phyloP scores from a whole-genome alignment of 2,888 invertebrate species.

The Erebia aethiops region DNA sequence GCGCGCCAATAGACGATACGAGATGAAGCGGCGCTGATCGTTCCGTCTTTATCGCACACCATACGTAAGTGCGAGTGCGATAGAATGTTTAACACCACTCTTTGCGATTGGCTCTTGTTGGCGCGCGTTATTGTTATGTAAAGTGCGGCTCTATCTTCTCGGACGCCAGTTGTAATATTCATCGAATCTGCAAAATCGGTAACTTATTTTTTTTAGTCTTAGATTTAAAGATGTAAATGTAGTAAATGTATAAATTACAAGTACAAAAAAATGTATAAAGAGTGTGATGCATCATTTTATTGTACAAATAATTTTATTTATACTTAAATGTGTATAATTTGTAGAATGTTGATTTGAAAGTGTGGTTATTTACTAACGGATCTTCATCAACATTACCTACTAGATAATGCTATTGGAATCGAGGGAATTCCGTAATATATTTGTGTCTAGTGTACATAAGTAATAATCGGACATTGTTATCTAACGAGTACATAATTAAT shows the following conservation, averaged over 20 bases:
- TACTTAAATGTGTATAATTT: conserved; percentile 20
- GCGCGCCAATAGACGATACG: too few relatives aligned
- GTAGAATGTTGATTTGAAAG: conserved; percentile 55
- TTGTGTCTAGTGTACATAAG: background rate
- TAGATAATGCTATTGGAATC: conserved; percentile 46
- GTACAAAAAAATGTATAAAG: conserved; percentile 33
- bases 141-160: background rate
- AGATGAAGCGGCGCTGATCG: too few relatives aligned
- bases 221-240: conserved; percentile 21
- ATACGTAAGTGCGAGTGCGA: too few relatives aligned
- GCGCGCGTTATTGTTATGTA: background rate
- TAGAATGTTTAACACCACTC: too few relatives aligned
- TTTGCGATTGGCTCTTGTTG: too few relatives aligned
- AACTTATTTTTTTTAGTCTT: conserved; percentile 21
- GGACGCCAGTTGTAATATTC: conserved; percentile 1
- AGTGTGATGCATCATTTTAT: conserved; percentile 35
- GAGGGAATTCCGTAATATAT: conserved; percentile 64
- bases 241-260: conserved; percentile 27
- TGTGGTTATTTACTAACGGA: conserved; percentile 59
- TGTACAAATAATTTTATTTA: conserved; percentile 36
- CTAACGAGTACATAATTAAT: background rate
- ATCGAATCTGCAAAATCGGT: conserved; percentile 15
- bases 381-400: conserved; percentile 39
- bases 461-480: background rate
- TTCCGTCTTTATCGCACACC: too few relatives aligned